phyloP scores from a whole-genome alignment of 1,140 invertebrate species.

The Zaprionus davidi region DNA sequence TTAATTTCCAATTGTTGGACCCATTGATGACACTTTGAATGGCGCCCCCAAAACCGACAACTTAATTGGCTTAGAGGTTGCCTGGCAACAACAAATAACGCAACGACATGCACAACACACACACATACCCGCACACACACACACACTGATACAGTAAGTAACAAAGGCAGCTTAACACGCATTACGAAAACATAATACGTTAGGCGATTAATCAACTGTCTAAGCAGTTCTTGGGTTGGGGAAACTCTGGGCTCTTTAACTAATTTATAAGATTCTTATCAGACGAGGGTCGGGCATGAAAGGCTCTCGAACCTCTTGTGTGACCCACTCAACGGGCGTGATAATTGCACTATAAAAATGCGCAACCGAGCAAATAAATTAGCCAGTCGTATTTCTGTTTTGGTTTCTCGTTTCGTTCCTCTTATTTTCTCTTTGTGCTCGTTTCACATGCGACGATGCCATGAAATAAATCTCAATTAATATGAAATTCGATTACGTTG shows the following conservation, averaged over 20 bases:
- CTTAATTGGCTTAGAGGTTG: slow-evolving; percentile 74
- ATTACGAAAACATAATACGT: slow-evolving; percentile 76
- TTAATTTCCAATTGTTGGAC: slow-evolving; percentile 71
- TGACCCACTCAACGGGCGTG: slow-evolving; percentile 53
- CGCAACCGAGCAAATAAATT: slow-evolving; percentile 75
- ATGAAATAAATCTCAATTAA: slow-evolving; percentile 80
- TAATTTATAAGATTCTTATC: slow-evolving; percentile 79
- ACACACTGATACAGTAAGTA: slow-evolving; percentile 14
- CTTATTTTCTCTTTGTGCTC: slow-evolving; percentile 6
- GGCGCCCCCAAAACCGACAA: slow-evolving; percentile 51
- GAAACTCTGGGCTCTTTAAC: slow-evolving; percentile 43
- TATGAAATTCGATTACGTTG: slow-evolving; percentile 78
- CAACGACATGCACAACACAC: slow-evolving; percentile 20
- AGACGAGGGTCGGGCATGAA: not conserved
- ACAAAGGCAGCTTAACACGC: slow-evolving; percentile 50
- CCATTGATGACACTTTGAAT: slow-evolving; percentile 78
- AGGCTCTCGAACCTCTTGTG: slow-evolving; percentile 7
- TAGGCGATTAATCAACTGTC: slow-evolving; percentile 78
- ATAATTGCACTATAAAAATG: slow-evolving; percentile 81
- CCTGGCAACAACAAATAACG: slow-evolving; percentile 23
- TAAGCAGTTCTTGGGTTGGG: slow-evolving; percentile 47
- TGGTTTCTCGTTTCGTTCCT: slow-evolving; percentile 9
- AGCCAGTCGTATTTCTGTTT: slow-evolving; percentile 35
- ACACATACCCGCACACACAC: slow-evolving; percentile 2
- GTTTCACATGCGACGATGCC: not conserved